Evolutionary conservation across 2,113 vertebrate species (phyloP).

Genomic region (Gymnobelideus leadbeateri): DNA sequence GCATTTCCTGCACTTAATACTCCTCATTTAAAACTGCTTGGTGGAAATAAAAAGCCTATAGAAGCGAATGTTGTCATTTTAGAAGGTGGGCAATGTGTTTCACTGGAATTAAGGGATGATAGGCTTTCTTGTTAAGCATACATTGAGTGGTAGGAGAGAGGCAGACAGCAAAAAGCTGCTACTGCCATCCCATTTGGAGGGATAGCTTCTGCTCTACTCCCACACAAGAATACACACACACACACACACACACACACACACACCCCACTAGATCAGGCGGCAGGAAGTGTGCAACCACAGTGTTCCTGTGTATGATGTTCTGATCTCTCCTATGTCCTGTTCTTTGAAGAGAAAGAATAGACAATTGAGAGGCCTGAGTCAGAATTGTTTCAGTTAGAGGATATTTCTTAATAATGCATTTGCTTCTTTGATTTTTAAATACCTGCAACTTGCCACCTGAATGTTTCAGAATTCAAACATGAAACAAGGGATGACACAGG

Average conservation of each 20-base stretch:
- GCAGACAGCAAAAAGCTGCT: neutral
- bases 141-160: neutral
- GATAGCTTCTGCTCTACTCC: neutral
- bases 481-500: neutral
- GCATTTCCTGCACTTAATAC: neutral
- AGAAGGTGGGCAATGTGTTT: neutral
- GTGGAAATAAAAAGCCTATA: constrained; percentile 25
- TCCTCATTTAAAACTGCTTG: constrained; percentile 37
- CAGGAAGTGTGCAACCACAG: neutral
- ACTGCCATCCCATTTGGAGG: neutral
- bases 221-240: neutral
- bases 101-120: neutral
- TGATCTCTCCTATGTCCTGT: neutral
- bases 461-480: neutral
- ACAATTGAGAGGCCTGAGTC: neutral
- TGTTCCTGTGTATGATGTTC: neutral
- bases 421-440: neutral
- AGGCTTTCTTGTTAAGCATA: neutral
- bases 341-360: neutral
- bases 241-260: neutral
- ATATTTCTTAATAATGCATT: neutral
- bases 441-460: neutral
- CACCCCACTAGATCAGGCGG: neutral
- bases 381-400: neutral
- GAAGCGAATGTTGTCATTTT: neutral